Evolutionary conservation across 2,888 invertebrate species (phyloP).

Genomic region (Agrypnus murinus): DNA sequence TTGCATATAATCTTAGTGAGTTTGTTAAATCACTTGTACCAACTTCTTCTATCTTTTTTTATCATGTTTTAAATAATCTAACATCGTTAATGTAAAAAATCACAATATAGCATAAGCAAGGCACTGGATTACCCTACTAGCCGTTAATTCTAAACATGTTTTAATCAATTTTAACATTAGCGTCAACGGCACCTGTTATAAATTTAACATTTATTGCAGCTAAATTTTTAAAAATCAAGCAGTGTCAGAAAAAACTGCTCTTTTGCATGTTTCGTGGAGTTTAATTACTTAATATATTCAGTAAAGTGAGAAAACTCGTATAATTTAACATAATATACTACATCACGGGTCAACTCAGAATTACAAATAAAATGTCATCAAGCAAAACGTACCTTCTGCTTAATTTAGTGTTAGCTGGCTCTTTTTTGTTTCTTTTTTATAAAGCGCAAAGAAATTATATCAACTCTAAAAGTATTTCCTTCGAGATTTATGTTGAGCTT

Average conservation of each 20-base stretch:
- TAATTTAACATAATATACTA: constrained; percentile 29
- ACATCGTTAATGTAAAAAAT: too few relatives aligned
- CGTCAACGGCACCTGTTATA: too few relatives aligned
- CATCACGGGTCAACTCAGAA: constrained; percentile 15
- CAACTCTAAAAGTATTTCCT: constrained; percentile 36
- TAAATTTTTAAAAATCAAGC: neutral
- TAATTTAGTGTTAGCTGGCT: constrained; percentile 29
- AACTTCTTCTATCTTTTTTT: too few relatives aligned
- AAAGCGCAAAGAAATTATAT: constrained; percentile 33
- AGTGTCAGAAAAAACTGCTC: constrained; percentile 13
- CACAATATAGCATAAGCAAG: too few relatives aligned
- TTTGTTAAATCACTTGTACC: too few relatives aligned
- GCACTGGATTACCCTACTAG: too few relatives aligned
- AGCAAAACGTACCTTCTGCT: constrained; percentile 32
- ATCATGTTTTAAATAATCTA: too few relatives aligned
- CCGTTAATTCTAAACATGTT: too few relatives aligned
- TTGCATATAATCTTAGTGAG: too few relatives aligned
- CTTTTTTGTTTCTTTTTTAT: constrained; percentile 15
- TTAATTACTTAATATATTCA: constrained; percentile 35
- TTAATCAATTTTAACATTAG: too few relatives aligned
- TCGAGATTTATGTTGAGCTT: constrained; percentile 36
- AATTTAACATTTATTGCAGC: too few relatives aligned
- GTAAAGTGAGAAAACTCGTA: constrained; percentile 30
- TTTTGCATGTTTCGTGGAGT: constrained; percentile 21
- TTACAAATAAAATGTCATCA: constrained; percentile 26